Base-by-base conservation (phyloP, 2,888 invertebrate genomes). In the Hirtodrosophila cameraria region DNA sequence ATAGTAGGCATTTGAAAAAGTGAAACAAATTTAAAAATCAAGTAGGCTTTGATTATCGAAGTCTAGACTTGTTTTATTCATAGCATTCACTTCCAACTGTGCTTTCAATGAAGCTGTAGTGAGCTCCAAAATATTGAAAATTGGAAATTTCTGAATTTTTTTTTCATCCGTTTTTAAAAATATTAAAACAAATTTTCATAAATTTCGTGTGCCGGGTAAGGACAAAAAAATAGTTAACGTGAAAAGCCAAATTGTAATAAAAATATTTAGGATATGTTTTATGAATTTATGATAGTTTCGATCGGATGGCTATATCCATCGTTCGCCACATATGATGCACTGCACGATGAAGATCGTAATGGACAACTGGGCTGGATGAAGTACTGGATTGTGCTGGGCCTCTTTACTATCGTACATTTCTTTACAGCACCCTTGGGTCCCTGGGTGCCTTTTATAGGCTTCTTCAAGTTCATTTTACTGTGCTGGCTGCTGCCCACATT, bases 351-450 rank as follows among this genome's bases (percentile, higher is more conserved):
- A 90, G 97, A 97, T 95, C 12, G 18, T 2, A 8, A 18, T 1
- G n/a, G n/a, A n/a, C 60, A 72, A 15, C 0, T 20, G 0, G 16
- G 98, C 8, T 99, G 98, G 98, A 97, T 99, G 97, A 98, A 98
- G 97, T 99, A 99, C 92, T 99, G 99, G 99, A 98, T 98, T 88
- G 97, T 98, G 31, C 99, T 98, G 92, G 97, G 98, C 20, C 93
- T 98, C 63, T 99, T 97, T 92, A 96, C 95, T 3, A 95, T 95
- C 89, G 94, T 94, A 68, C 98, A 99, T 92, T 97, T 96, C 11
- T 94, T 98, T 90, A 96, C 97, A 58, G 97, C 97, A 90, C 94
- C 97, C 70, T 95, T 99, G 90, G 93, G 98, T 61, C 95, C 96
- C 81, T 97, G 94, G 94, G 95, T 99, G 91, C 98, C 99, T 41